Evolutionary conservation across 2,797 vertebrate genomes (phyloP).

Genomic region (Tapera naevia): DNA sequence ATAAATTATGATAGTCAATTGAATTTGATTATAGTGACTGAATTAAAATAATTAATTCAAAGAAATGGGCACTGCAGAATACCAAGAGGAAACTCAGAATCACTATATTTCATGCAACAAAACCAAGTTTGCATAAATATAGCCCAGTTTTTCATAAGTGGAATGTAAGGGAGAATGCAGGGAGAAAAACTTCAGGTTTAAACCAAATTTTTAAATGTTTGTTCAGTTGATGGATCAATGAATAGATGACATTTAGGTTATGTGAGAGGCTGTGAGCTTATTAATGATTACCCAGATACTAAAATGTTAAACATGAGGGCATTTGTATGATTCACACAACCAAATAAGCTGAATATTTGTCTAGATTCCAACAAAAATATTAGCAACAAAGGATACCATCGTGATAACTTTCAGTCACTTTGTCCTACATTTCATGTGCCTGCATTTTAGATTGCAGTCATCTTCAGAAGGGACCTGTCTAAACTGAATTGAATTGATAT

Average conservation of each 20-base stretch:
- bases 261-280: not conserved
- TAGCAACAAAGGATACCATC: not conserved
- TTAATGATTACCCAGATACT: not conserved
- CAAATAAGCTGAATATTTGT: not conserved
- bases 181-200: not conserved
- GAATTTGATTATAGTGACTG: conserved; percentile 48
- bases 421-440: not conserved
- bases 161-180: not conserved
- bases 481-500: not conserved
- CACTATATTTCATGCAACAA: not conserved
- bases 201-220: not conserved
- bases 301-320: not conserved
- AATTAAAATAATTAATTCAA: conserved; percentile 60
- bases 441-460: not conserved
- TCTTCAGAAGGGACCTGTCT: not conserved
- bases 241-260: not conserved
- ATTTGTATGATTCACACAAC: not conserved
- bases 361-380: not conserved
- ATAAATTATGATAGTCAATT: conserved; percentile 40
- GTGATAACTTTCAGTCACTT: not conserved
- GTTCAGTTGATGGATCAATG: not conserved
- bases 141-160: not conserved
- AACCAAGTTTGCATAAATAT: conserved; percentile 36
- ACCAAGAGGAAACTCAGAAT: conserved; percentile 3
- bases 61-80: conserved; percentile 12